These are phyloP conservation scores for Pemphigus obesinymphae DNA, from an alignment of 1,140 invertebrate species.

Conservation along the genomic window DNA sequence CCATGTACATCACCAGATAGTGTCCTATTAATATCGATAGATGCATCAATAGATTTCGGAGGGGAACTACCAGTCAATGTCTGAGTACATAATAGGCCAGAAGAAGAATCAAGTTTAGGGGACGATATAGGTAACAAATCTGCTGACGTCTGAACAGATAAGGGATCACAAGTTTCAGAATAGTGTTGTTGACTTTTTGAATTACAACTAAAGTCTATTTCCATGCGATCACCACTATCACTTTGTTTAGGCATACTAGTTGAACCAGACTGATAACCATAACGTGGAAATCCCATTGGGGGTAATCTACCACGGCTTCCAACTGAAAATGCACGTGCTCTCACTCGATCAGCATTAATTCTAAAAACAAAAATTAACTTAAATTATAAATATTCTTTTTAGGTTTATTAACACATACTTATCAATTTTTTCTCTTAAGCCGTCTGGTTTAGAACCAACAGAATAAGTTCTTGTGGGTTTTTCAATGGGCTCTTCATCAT, in stretches of 20 bases:
- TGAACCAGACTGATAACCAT: constrained; percentile 49
- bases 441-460: constrained; percentile 72
- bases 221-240: constrained; percentile 72
- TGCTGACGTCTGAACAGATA: constrained; percentile 41
- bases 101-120: constrained; percentile 43
- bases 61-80: constrained; percentile 8
- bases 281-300: constrained; percentile 7
- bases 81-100: neutral
- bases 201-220: constrained; percentile 64
- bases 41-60: constrained; percentile 28
- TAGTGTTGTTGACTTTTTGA: constrained; percentile 26
- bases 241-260: constrained; percentile 61
- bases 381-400: neutral
- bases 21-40: constrained; percentile 24
- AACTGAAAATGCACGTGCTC: constrained; percentile 66
- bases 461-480: constrained; percentile 76
- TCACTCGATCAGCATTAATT: constrained; percentile 50
- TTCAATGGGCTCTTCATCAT: constrained; percentile 55
- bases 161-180: constrained; percentile 13
- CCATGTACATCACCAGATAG: constrained; percentile 27
- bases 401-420: constrained; percentile 33
- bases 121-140: constrained; percentile 46
- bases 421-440: constrained; percentile 44
- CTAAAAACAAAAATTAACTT: constrained; percentile 42
- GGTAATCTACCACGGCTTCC: constrained; percentile 50